phyloP scores from a whole-genome alignment of 2,113 vertebrate genomes.

The Notarius lentiginosus region DNA sequence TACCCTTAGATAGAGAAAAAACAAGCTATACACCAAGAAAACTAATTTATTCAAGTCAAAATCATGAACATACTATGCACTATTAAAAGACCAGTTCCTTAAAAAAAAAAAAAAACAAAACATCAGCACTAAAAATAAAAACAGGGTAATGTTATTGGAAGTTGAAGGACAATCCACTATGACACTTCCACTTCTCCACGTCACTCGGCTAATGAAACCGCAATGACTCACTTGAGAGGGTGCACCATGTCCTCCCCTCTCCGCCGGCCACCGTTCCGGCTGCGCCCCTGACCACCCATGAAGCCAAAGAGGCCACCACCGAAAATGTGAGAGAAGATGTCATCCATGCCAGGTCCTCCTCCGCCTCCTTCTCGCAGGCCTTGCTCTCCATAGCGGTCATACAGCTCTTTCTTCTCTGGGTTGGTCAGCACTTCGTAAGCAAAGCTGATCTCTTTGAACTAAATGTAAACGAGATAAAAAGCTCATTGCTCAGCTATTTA shows the following conservation, averaged over 20 bases:
- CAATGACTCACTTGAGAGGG: conserved; percentile 87
- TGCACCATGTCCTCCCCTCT: conserved; percentile 99
- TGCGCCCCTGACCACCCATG: conserved; percentile 91
- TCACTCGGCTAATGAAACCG: background rate
- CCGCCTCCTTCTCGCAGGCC: conserved; percentile 94
- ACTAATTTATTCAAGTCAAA: background rate
- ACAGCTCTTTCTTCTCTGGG: conserved; percentile 94
- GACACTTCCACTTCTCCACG: background rate
- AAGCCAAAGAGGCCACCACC: conserved; percentile 96
- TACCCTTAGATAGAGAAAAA: conserved; percentile 74
- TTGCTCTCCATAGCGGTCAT: conserved; percentile 96
- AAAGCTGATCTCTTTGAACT: conserved; percentile 99
- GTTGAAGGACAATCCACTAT: background rate
- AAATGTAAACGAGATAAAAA: background rate
- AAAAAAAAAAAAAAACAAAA: background rate
- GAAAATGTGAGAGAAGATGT: conserved; percentile 99
- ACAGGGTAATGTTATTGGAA: background rate
- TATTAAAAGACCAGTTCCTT: background rate
- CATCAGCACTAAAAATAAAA: background rate
- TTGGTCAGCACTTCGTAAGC: conserved; percentile 97
- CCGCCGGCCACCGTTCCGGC: conserved; percentile 91
- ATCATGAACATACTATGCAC: background rate
- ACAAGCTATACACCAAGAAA: background rate
- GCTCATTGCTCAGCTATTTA: background rate
- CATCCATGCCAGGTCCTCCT: conserved; percentile 93